Conservation (phyloP, 2,888 invertebrate genomes). For the Aporophyla nigra region DNA sequence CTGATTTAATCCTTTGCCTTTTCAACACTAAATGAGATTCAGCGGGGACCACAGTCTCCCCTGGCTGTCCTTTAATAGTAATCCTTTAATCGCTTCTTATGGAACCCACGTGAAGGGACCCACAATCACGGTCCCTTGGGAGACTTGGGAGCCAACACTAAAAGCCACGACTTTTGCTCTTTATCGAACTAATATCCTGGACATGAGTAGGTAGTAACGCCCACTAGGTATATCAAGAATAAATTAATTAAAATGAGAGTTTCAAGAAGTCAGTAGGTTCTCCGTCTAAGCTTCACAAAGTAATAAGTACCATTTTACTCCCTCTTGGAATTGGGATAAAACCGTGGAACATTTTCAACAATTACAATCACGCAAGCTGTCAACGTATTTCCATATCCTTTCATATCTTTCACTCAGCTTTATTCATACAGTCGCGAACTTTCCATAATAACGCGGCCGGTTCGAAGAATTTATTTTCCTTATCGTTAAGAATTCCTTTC, state of each 20-base stretch:
- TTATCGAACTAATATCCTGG: conserved; percentile 11
- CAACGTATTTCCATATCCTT: conserved; percentile 40
- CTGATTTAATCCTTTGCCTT: conserved; percentile 30
- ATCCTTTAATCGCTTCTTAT: conserved; percentile 49
- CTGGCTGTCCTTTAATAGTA: conserved; percentile 38
- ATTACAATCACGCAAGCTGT: conserved; percentile 51
- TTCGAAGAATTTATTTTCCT: conserved; percentile 52
- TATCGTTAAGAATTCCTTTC: conserved; percentile 40
- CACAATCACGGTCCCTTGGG: conserved; percentile 14
- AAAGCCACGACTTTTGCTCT: conserved; percentile 34
- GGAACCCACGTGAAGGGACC: conserved; percentile 31
- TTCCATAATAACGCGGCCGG: conserved; percentile 31
- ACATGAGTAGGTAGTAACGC: not conserved
- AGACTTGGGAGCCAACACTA: conserved; percentile 14
- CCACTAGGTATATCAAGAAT: not conserved
- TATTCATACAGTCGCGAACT: conserved; percentile 48
- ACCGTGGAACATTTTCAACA: conserved; percentile 42
- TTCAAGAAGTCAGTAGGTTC: not conserved
- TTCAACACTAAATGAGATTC: conserved; percentile 32
- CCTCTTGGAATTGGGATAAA: conserved; percentile 19
- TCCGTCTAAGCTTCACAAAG: not conserved
- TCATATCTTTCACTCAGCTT: conserved; percentile 39
- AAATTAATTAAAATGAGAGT: not conserved
- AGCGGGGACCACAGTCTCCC: conserved; percentile 22
- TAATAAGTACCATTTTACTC: not conserved